These are phyloP conservation scores for Megaceryle torquata DNA, from an alignment of 2,113 vertebrate species.

Conservation along the genomic window DNA sequence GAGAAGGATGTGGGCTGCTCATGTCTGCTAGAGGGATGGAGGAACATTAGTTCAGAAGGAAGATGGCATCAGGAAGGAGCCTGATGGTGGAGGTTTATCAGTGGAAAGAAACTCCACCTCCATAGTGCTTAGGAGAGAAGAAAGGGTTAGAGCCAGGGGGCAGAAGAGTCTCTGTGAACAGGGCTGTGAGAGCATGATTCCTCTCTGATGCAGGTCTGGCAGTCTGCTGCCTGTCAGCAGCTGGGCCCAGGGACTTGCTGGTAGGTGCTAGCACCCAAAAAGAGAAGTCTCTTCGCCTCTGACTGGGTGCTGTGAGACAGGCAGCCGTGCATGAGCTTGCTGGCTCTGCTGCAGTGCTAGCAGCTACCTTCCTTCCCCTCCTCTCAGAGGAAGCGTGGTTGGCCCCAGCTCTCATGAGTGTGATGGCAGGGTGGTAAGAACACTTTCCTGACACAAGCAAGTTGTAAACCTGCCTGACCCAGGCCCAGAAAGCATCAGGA, in stretches of 20 bases:
- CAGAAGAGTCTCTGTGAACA: not conserved
- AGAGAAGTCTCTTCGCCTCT: not conserved
- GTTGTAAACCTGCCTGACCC: not conserved
- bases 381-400: rapidly evolving
- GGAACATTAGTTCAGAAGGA: not conserved
- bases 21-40: not conserved
- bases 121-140: not conserved
- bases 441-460: rapidly evolving
- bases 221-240: not conserved
- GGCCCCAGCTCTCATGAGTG: not conserved
- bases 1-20: not conserved
- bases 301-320: not conserved
- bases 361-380: not conserved
- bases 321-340: rapidly evolving
- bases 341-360: not conserved
- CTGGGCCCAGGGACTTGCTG: not conserved
- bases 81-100: not conserved
- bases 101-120: not conserved
- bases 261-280: not conserved
- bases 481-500: not conserved
- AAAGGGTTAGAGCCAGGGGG: not conserved
- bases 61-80: not conserved
- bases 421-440: rapidly evolving
- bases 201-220: not conserved
- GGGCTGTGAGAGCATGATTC: not conserved